Base-by-base conservation (phyloP, 2,113 vertebrate genomes). In the Bos indicus region DNA sequence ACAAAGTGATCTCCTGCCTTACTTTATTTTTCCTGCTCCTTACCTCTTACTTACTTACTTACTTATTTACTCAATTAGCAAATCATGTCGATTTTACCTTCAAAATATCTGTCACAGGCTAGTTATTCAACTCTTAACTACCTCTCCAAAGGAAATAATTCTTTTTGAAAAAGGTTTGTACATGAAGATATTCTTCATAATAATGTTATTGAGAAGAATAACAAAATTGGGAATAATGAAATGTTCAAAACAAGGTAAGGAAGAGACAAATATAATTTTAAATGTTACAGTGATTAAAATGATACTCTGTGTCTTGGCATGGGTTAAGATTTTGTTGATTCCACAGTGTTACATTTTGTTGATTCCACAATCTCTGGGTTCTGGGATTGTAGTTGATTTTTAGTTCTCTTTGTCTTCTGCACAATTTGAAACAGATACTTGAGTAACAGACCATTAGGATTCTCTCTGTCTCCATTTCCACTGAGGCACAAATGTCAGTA, bases 201-300 rank as follows among this genome's bases (percentile, higher is more conserved):
- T 51, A 82, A 46, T 59, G 28, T 83, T 82, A 91, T 77, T 86
- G 48, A 64, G 94, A 36, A 87, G 46, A 67, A 85, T 77, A 86
- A 92, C 57, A 92, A 88, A 67, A 83, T 59, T 92, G 43, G 26
- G 95, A 92, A 81, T 92, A 94, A 57, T 51, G 59, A 90, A 90
- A 62, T 89, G 40, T 64, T 82, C 28, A 90, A 94, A 91, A 84
- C 88, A 96, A 92, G n/a, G 33, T 23, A 56, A 85, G n/a, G 43
- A 84, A 17, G 7, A 95, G 80, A 36, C 88, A 36, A 95, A 28
- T 46, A 59, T 77, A 67, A 57, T 67, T 86, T 60, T 89, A 85
- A 92, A 67, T 67, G 40, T 87, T 94, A 57, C 19, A 74, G 25
- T 92, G 26, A 80, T 89, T 96, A 82, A 95, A 95, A 92, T 64